Percentiles rank a stretch among this genome's conserved stretches.
phyloP scores from a whole-genome alignment of 2,113 vertebrate genomes.

The Chaetura pelagica region DNA sequence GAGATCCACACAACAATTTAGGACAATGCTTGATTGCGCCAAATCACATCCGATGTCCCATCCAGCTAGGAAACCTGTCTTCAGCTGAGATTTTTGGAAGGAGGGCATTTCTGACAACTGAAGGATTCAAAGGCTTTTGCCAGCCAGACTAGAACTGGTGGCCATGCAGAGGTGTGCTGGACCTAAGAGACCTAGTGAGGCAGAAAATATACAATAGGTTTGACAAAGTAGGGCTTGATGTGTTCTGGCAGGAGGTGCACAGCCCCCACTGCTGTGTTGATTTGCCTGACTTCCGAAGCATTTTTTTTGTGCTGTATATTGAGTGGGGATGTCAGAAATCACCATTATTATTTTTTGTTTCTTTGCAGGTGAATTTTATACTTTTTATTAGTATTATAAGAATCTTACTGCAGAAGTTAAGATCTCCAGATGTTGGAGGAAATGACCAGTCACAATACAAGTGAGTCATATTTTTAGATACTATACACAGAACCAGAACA shows the following conservation, averaged over 20 bases:
- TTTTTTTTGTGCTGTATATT: neutral
- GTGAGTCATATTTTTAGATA: slow-evolving; percentile 47
- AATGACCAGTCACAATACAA: slow-evolving; percentile 82
- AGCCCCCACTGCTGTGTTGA: neutral
- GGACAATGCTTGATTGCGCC: neutral
- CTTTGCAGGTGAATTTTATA: slow-evolving; percentile 79
- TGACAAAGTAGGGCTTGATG: neutral
- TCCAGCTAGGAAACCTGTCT: neutral
- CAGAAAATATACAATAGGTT: neutral
- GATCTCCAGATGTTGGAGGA: slow-evolving; percentile 78
- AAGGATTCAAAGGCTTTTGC: neutral
- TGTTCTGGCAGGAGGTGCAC: neutral
- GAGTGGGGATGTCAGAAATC: neutral
- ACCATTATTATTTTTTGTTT: neutral
- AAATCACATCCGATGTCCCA: neutral
- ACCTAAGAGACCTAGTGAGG: rapidly evolving
- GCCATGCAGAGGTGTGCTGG: neutral
- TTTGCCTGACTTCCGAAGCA: neutral
- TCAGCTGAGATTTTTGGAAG: neutral
- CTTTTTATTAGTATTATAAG: slow-evolving; percentile 83
- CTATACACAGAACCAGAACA: neutral
- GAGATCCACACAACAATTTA: neutral
- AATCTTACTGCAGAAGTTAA: slow-evolving; percentile 81
- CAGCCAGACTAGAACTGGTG: neutral
- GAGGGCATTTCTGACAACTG: neutral